A percentile compares a stretch with the other conserved stretches of the same genome.
Evolutionary conservation across 2,797 vertebrate species (phyloP).

Genomic region (Ceyx erithaca): DNA sequence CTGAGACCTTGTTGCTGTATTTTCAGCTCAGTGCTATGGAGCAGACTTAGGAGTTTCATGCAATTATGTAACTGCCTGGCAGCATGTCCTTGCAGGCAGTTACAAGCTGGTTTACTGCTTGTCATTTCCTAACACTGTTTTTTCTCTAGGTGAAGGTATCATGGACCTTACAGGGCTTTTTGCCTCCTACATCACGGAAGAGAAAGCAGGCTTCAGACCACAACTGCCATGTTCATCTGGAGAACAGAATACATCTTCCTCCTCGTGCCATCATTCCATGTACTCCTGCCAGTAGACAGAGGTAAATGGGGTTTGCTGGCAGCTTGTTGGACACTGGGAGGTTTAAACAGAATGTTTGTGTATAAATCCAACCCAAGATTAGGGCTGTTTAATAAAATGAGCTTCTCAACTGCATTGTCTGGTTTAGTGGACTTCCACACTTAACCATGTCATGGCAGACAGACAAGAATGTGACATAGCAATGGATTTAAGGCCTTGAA

Average conservation of each 20-base stretch:
- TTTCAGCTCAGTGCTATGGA: too few species aligned
- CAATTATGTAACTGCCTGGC: too few species aligned
- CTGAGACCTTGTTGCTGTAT: too few species aligned
- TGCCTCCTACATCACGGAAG: too few species aligned
- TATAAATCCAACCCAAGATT: neutral
- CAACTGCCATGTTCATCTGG: neutral
- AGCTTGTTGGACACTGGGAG: fast-evolving
- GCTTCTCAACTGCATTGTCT: neutral
- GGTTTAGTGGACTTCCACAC: neutral
- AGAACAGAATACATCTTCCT: neutral
- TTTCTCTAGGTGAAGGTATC: too few species aligned
- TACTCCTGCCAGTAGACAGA: neutral
- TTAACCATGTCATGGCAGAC: neutral
- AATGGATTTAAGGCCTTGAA: neutral
- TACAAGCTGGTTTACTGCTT: too few species aligned
- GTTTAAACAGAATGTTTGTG: neutral
- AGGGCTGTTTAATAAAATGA: neutral
- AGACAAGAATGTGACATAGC: neutral
- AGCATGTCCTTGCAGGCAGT: too few species aligned
- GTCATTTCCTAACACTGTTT: too few species aligned
- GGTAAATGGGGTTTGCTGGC: neutral
- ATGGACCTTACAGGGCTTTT: too few species aligned
- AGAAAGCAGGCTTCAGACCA: too few species aligned
- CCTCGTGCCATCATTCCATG: neutral
- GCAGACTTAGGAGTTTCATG: too few species aligned